Conservation (phyloP, 2,797 vertebrate genomes). For the Hipposideros larvatus region DNA sequence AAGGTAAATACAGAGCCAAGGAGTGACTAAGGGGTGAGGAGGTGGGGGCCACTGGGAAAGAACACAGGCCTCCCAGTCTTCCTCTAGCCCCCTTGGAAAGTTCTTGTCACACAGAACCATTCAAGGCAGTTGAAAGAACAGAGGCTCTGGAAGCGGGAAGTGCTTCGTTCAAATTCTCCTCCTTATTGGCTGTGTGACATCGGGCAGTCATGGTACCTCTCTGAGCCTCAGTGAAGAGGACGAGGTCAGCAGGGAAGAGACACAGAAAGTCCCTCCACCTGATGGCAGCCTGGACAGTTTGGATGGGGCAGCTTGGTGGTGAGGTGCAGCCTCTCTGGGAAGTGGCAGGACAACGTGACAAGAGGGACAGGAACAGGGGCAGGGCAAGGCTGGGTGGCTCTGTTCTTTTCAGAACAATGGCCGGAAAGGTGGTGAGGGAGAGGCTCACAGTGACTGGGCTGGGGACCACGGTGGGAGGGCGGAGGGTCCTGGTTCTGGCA, state of each 20-base stretch:
- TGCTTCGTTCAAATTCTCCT: not conserved
- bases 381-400: constrained; percentile 75
- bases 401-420: constrained; percentile 80
- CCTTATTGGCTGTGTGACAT: not conserved
- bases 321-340: constrained; percentile 43
- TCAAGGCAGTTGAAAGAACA: not conserved
- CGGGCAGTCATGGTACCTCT: not conserved
- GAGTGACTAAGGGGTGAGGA: not conserved
- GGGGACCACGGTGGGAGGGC: constrained; percentile 55
- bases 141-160: not conserved
- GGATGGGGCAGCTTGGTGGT: not conserved
- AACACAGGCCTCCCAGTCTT: not conserved
- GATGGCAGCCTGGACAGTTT: not conserved
- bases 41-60: not conserved
- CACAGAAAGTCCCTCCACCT: not conserved
- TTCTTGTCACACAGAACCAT: not conserved
- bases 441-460: not conserved
- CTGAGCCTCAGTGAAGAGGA: not conserved
- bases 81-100: not conserved
- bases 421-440: constrained; percentile 80
- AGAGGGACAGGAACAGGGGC: constrained; percentile 71
- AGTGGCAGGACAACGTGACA: constrained; percentile 68
- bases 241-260: not conserved
- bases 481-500: constrained; percentile 59
- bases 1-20: not conserved